Percentiles rank a stretch among this genome's conserved stretches.
phyloP scores from a whole-genome alignment of 2,113 vertebrate genomes.

The Polypterus senegalus region DNA sequence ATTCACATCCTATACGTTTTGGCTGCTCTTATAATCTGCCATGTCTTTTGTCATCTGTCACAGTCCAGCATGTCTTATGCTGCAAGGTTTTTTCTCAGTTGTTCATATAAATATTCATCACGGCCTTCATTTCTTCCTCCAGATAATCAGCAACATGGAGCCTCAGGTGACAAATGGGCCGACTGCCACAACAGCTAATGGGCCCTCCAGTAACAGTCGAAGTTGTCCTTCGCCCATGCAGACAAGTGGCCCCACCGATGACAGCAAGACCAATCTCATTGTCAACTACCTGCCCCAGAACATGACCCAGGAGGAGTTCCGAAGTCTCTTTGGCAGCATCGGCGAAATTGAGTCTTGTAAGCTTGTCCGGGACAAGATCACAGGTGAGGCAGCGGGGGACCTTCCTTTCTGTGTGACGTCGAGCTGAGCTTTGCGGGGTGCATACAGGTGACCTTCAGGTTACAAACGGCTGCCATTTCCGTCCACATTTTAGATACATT shows the following conservation, averaged over 20 bases:
- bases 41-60: too few species aligned
- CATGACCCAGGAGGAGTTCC: constrained; percentile 99
- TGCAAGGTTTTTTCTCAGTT: too few species aligned
- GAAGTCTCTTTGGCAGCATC: constrained; percentile 97
- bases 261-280: constrained; percentile 99
- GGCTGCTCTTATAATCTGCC: too few species aligned
- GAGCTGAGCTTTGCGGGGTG: too few species aligned
- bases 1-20: too few species aligned
- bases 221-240: constrained; percentile 98
- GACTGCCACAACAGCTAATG: constrained; percentile 89
- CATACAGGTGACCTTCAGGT: too few species aligned
- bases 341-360: constrained; percentile 99
- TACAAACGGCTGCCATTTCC: too few species aligned
- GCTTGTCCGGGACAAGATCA: constrained; percentile 97
- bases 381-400: constrained; percentile 59
- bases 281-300: constrained; percentile 99
- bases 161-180: constrained; percentile 97
- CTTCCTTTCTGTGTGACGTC: too few species aligned
- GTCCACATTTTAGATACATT: too few species aligned
- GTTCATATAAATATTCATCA: too few species aligned
- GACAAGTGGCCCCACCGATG: constrained; percentile 85
- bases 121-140: constrained; percentile 26
- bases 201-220: constrained; percentile 92
- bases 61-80: too few species aligned
- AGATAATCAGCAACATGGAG: constrained; percentile 99